These are phyloP conservation scores for Lepus americanus DNA, from an alignment of 2,113 vertebrate species.

Conservation along the genomic window DNA sequence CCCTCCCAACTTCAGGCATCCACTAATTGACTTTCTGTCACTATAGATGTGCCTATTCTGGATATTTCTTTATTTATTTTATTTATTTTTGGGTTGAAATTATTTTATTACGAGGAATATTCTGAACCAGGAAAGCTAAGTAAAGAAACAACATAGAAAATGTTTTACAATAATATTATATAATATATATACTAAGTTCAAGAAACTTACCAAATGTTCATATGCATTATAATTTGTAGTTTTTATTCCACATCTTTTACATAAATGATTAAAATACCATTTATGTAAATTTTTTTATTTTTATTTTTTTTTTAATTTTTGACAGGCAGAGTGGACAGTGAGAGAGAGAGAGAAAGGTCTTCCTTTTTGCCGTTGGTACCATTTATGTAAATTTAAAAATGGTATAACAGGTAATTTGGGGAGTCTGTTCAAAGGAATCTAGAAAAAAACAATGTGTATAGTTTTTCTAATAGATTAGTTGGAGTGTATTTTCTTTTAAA, in stretches of 20 bases:
- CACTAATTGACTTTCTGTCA: not conserved
- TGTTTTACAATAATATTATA: not conserved
- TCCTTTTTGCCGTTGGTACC: too few relatives aligned
- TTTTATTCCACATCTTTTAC: not conserved
- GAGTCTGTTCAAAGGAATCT: slow-evolving; percentile 1
- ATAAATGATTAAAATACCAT: not conserved
- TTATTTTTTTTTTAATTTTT: too few relatives aligned
- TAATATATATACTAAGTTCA: slow-evolving; percentile 6
- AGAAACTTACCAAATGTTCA: not conserved
- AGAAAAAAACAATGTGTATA: not conserved
- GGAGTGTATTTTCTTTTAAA: not conserved
- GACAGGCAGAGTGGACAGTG: too few relatives aligned
- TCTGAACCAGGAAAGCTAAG: not conserved
- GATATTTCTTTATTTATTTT: not conserved
- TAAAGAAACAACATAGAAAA: not conserved
- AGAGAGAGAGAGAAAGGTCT: too few relatives aligned
- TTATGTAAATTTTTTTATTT: too few relatives aligned
- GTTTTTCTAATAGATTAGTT: not conserved
- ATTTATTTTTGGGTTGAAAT: not conserved
- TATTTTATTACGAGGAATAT: not conserved
- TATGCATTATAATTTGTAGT: not conserved
- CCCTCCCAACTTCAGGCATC: not conserved
- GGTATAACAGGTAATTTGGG: not conserved
- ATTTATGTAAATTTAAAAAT: not conserved
- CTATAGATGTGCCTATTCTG: not conserved